A percentile compares a stretch with the other conserved stretches of the same genome.
phyloP scores from a whole-genome alignment of 2,888 invertebrate species.

The Dasysyrphus albostriatus region DNA sequence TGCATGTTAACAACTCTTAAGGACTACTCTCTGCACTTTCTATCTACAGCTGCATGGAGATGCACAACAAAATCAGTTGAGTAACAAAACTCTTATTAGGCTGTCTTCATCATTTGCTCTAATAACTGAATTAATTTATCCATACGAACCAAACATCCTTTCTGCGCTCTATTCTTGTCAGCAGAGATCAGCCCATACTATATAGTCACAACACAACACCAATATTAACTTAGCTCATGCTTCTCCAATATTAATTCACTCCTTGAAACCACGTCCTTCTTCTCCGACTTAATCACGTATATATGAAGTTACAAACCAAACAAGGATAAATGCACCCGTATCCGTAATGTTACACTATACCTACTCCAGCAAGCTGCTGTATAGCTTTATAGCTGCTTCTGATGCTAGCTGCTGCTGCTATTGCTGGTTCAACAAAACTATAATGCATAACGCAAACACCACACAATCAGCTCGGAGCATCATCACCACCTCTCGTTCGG shows the following conservation, averaged over 20 bases:
- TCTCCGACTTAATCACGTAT: conserved; percentile 55
- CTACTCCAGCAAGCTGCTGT: conserved; percentile 1
- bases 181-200: conserved; percentile 14
- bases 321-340: conserved; percentile 60
- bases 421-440: conserved; percentile 63
- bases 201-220: conserved; percentile 46
- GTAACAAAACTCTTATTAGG: conserved; percentile 16
- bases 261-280: conserved; percentile 14
- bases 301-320: conserved; percentile 71
- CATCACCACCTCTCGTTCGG: conserved; percentile 24
- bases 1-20: conserved; percentile 5
- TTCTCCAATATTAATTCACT: conserved; percentile 54
- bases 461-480: conserved; percentile 37
- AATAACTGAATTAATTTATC: conserved; percentile 68
- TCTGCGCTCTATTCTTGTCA: conserved; percentile 9
- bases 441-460: conserved; percentile 69
- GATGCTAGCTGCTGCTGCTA: not conserved
- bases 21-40: not conserved
- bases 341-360: conserved; percentile 47
- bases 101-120: conserved; percentile 59
- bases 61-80: conserved; percentile 25
- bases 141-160: not conserved
- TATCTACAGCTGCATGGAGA: not conserved
- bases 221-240: conserved; percentile 68
- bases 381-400: not conserved